Conservation (phyloP, 1,140 invertebrate genomes). For the Drosophila willistoni region DNA sequence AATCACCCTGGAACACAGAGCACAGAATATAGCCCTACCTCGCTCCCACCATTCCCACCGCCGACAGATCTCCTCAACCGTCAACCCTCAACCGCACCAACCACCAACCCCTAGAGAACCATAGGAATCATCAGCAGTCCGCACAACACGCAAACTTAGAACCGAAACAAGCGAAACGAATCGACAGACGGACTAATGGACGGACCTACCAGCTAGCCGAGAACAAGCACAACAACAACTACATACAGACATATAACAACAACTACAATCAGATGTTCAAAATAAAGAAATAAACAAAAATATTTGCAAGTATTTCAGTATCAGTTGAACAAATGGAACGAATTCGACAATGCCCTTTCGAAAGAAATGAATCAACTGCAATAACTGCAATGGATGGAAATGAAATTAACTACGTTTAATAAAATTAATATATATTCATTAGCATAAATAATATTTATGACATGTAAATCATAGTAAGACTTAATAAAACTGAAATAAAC, state of each 20-base stretch:
- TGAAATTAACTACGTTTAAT: background rate
- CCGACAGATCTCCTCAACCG: slow-evolving; percentile 1
- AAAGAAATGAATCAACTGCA: background rate
- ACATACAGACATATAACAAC: slow-evolving; percentile 9
- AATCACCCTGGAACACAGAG: slow-evolving; percentile 69
- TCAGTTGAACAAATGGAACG: slow-evolving; percentile 25
- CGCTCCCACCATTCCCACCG: background rate
- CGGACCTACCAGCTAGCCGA: background rate
- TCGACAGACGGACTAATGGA: slow-evolving; percentile 27
- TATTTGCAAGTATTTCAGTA: slow-evolving; percentile 51
- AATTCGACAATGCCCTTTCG: slow-evolving; percentile 1
- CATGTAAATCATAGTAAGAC: background rate
- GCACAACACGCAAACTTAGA: slow-evolving; percentile 73
- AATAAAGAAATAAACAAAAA: slow-evolving; percentile 67
- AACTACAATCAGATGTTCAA: slow-evolving; percentile 50
- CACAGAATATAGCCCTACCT: background rate
- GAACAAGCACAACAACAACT: slow-evolving; percentile 42
- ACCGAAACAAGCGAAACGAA: slow-evolving; percentile 75
- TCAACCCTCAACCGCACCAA: slow-evolving; percentile 11
- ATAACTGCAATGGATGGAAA: no score
- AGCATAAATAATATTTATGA: background rate
- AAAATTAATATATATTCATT: background rate
- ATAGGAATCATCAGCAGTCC: background rate
- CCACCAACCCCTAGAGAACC: background rate
- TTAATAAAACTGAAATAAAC: background rate